Evolutionary conservation across 2,888 invertebrate species (phyloP), one percentile per base, ranked within the genome.

Genomic region (Lomographa bimaculata): DNA sequence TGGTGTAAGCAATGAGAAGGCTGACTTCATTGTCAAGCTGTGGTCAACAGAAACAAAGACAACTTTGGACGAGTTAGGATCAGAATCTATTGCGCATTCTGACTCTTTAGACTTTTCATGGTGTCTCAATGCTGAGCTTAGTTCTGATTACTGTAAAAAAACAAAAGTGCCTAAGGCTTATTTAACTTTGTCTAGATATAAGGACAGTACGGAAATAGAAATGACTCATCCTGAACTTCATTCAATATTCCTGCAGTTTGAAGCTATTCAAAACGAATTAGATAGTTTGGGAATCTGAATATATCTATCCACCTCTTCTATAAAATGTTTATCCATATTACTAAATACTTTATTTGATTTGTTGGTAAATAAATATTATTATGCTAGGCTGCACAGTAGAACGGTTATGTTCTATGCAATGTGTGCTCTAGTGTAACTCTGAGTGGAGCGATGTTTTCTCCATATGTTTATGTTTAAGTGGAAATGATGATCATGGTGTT

Each of bases 111-210:
- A 72, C 41, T 73, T 86, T 50, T 60, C 76, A 18, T 89, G 82
- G 79, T 79, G 77, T 50, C 54, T 87, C 36, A 84, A 83, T 71
- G 80, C 84, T 28, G 89, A 89, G 54, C 57, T 89, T 25, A 84
- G 87, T 64, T 87, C 87, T 18, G 78, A 79, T 35, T 72, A 66
- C 48, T 69, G 71, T 8, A 86, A 82, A 50, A 86, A 82, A 53
- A 69, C 75, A 48, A 87, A 84, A 57, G 54, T 79, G 6, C 77
- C 87, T 20, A 89, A 87, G 60, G 74, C 79, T 4, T 87, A 87
- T 46, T 33, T 87, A 34, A 60, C 68, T 27, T 35, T 85, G 7
- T 44, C 56, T 23, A 51, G 53, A 28, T 57, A 66, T 30, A 60
- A 58, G 14, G 51, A 59, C 42, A 62, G 71, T 41, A 63, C 64